Evolutionary conservation across 1,140 invertebrate species (phyloP).

Genomic region (Drosophila murphyi): DNA sequence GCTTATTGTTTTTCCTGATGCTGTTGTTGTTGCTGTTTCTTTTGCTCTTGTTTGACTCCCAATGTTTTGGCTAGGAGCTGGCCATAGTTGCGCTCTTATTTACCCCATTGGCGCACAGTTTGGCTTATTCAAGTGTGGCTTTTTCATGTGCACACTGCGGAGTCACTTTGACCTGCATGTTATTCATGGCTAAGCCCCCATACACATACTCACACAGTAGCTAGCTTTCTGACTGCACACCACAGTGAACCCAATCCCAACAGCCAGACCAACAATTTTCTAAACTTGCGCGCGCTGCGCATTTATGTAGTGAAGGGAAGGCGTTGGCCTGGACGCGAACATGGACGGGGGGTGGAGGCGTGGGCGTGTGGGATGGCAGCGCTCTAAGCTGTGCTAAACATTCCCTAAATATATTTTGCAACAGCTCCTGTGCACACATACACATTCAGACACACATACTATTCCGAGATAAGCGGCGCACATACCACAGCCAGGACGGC

Average conservation of each 20-base stretch:
- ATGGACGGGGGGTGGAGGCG: slow-evolving; percentile 2
- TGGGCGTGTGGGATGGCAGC: slow-evolving; percentile 40
- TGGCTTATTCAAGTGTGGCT: slow-evolving; percentile 76
- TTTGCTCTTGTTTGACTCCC: slow-evolving; percentile 17
- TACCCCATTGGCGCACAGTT: slow-evolving; percentile 73
- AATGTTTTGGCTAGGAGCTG: slow-evolving; percentile 54
- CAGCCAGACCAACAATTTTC: slow-evolving; percentile 75
- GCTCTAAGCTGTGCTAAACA: slow-evolving; percentile 80
- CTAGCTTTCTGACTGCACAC: slow-evolving; percentile 21
- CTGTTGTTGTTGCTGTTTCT: slow-evolving; percentile 8
- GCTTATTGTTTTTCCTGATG: slow-evolving; percentile 62
- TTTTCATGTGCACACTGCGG: slow-evolving; percentile 49
- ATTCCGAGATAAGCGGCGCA: slow-evolving; percentile 64
- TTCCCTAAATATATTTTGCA: slow-evolving; percentile 82
- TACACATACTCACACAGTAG: slow-evolving; percentile 29
- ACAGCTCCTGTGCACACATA: slow-evolving; percentile 62
- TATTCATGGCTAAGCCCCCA: slow-evolving; percentile 72
- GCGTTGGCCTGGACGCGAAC: slow-evolving; percentile 32
- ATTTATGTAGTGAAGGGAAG: slow-evolving; percentile 46
- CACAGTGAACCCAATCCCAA: slow-evolving; percentile 45
- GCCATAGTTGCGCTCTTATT: slow-evolving; percentile 71
- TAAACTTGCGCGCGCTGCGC: slow-evolving; percentile 71
- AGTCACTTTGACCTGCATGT: slow-evolving; percentile 77
- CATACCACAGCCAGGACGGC: slow-evolving; percentile 51
- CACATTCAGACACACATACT: slow-evolving; percentile 3